Conservation (phyloP, 1,140 invertebrate species). For the Magallana angulata region DNA sequence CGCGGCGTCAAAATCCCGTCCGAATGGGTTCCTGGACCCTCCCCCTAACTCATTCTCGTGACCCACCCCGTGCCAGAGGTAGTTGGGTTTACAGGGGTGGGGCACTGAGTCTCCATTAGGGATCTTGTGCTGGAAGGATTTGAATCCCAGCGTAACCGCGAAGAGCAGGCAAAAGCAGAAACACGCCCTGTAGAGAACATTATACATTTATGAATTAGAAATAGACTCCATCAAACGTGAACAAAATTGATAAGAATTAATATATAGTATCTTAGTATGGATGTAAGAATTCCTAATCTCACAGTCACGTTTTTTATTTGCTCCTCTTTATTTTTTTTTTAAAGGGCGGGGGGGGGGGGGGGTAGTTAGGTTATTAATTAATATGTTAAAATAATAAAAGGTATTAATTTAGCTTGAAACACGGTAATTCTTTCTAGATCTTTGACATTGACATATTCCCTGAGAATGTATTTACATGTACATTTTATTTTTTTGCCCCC, state of each 20-base stretch:
- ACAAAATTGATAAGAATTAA: not conserved
- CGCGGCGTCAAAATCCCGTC: slow-evolving; percentile 36
- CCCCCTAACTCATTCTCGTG: slow-evolving; percentile 55
- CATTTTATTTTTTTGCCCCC: too few relatives aligned
- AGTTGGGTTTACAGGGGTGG: slow-evolving; percentile 56
- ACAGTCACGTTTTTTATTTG: too few relatives aligned
- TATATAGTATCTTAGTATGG: not conserved
- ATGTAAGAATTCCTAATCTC: too few relatives aligned
- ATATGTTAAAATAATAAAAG: too few relatives aligned
- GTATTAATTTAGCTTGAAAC: too few relatives aligned
- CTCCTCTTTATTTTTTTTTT: too few relatives aligned
- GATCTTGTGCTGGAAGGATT: slow-evolving; percentile 37
- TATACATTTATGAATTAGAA: not conserved
- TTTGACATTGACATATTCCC: too few relatives aligned
- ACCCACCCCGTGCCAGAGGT: slow-evolving; percentile 61
- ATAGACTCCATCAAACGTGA: not conserved
- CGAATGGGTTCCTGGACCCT: slow-evolving; percentile 45
- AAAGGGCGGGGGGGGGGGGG: too few relatives aligned
- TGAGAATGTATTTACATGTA: too few relatives aligned
- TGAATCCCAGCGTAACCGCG: not conserved
- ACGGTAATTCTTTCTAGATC: too few relatives aligned
- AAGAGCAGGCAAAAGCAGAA: not conserved
- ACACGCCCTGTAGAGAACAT: not conserved
- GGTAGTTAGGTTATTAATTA: too few relatives aligned
- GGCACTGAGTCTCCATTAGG: slow-evolving; percentile 62